Evolutionary conservation across 2,797 vertebrate species (phyloP).

Genomic region (Gadopsis bispinosus): DNA sequence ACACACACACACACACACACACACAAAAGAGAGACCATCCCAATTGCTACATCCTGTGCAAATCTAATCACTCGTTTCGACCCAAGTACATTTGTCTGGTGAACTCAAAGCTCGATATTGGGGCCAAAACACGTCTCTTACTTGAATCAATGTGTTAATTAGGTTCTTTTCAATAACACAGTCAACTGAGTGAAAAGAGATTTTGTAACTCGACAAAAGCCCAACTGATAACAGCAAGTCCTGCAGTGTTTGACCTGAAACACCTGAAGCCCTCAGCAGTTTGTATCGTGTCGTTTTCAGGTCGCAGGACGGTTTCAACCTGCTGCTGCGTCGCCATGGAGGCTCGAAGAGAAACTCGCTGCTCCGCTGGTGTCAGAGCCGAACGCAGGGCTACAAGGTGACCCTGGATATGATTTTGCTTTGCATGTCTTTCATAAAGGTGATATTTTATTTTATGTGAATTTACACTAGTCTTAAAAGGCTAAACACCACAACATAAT

Average conservation of each 20-base stretch:
- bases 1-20: slow-evolving; percentile 14
- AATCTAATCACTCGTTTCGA: slow-evolving; percentile 32
- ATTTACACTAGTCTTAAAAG: background rate
- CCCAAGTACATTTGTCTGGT: slow-evolving; percentile 21
- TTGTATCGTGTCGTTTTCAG: slow-evolving; percentile 61
- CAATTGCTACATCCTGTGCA: slow-evolving; percentile 12
- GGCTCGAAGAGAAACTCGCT: slow-evolving; percentile 89
- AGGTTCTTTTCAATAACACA: slow-evolving; percentile 6
- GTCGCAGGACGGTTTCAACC: slow-evolving; percentile 84
- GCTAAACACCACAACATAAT: background rate
- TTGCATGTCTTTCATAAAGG: background rate
- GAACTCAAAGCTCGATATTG: slow-evolving; percentile 16
- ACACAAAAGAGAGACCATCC: slow-evolving; percentile 5
- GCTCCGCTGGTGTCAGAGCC: slow-evolving; percentile 88
- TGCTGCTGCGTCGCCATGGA: slow-evolving; percentile 86
- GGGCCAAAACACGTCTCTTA: background rate
- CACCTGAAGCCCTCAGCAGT: slow-evolving; percentile 8
- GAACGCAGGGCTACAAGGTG: slow-evolving; percentile 88
- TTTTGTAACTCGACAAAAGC: slow-evolving; percentile 1
- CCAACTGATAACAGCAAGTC: background rate
- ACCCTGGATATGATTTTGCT: background rate
- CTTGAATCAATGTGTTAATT: slow-evolving; percentile 15
- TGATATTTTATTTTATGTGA: background rate
- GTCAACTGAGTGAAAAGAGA: background rate
- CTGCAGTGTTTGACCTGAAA: background rate